Percentiles rank a stretch among this genome's conserved stretches.
Evolutionary conservation across 2,888 invertebrate genomes (phyloP).

Genomic region (Branchipolynoe longqiensis): DNA sequence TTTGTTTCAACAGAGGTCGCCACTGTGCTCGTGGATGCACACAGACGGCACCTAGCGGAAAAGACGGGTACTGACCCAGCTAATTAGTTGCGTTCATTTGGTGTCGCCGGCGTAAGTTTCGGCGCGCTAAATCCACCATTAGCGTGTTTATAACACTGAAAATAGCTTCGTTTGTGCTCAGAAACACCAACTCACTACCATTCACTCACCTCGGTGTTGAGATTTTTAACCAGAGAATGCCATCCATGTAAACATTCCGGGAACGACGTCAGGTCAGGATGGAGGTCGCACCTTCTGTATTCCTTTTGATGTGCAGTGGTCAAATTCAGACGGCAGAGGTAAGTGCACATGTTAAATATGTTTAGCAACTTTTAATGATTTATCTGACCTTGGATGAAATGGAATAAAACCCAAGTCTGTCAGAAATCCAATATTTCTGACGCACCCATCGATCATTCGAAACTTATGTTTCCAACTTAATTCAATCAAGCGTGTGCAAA

Average conservation of each 20-base stretch:
- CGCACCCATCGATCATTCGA: background rate
- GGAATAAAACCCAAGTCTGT: background rate
- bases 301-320: constrained; percentile 61
- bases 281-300: constrained; percentile 53
- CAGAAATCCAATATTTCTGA: background rate
- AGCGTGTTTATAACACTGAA: too few species aligned
- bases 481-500: background rate
- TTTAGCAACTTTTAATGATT: background rate
- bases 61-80: too few species aligned
- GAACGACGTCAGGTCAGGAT: background rate
- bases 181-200: too few species aligned
- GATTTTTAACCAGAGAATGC: too few species aligned
- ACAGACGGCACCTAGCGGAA: too few species aligned
- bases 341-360: background rate
- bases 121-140: too few species aligned
- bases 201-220: too few species aligned
- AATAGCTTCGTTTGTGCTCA: too few species aligned
- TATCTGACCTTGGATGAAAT: background rate
- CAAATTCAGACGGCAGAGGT: constrained; percentile 63
- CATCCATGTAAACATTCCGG: constrained; percentile 52
- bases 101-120: too few species aligned
- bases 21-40: too few species aligned
- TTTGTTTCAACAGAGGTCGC: too few species aligned
- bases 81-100: too few species aligned
- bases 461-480: background rate